Percentiles rank a stretch among this genome's conserved stretches.
phyloP scores from a whole-genome alignment of 2,113 vertebrate genomes.

The Mugil cephalus region DNA sequence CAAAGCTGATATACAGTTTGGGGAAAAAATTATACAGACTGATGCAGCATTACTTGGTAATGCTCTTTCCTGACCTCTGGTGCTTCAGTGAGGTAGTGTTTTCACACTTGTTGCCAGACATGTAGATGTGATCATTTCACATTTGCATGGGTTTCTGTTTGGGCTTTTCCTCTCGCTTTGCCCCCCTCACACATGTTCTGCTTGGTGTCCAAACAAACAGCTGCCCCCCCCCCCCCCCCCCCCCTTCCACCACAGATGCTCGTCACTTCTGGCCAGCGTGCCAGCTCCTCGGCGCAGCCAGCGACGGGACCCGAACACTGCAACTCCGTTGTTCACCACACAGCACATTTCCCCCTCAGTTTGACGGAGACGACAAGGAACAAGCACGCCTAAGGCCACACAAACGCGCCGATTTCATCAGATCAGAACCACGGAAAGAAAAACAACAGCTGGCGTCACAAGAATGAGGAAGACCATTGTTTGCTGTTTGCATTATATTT shows the following conservation, averaged over 20 bases:
- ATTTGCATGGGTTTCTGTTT: conserved; percentile 3
- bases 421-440: neutral
- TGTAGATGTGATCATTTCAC: neutral
- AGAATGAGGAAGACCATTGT: neutral
- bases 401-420: conserved; percentile 28
- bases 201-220: conserved; percentile 23
- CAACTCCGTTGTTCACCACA: conserved; percentile 53
- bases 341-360: conserved; percentile 34
- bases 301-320: conserved; percentile 54
- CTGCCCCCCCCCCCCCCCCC: neutral
- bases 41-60: no score
- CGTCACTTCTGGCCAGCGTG: conserved; percentile 12
- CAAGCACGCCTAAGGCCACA: conserved; percentile 13
- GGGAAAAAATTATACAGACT: no score
- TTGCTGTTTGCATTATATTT: conserved; percentile 19
- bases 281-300: conserved; percentile 43
- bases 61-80: no score
- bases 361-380: conserved; percentile 22
- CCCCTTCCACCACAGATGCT: conserved; percentile 38
- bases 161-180: neutral
- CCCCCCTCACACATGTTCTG: conserved; percentile 19
- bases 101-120: no score
- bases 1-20: no score
- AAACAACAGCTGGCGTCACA: neutral
- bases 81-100: no score